Evolutionary conservation across 2,113 vertebrate species (phyloP), one percentile per base, ranked within the genome.

Genomic region (Boleophthalmus pectinirostris): DNA sequence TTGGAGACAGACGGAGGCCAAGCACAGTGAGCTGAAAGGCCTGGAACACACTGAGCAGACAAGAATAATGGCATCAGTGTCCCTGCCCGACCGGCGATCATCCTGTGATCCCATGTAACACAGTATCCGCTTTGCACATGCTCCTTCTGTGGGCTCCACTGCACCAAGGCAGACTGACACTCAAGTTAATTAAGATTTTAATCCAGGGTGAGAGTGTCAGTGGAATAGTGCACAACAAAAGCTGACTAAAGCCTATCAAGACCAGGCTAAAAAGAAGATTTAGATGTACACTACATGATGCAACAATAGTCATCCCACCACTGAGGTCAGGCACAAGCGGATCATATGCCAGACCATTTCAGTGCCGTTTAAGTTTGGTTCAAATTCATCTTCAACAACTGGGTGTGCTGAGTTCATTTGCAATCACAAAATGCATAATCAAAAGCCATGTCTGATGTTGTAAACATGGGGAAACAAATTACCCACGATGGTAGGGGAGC

Each of bases 161-260:
- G 68, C n/a, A 53, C 69, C 33, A 79, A 75, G 69, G 74, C 78
- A 82, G 75, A 73, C 74, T 87, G 87, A 89, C 84, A 83, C 80
- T 84, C 66, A 78, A 88, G 86, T 90, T 93, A 91, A 92, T 93
- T 93, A 90, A 83, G 89, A 91, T 91, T 91, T 92, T 85, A 91
- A 91, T 92, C 88, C 88, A 77, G 79, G 79, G 75, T 83, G 80
- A 88, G 71, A 53, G 80, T 81, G 84, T 88, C 85, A 86, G 83
- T 69, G 69, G 75, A 84, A 83, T 89, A 77, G 60, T 45, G 47
- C 75, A 68, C 71, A 78, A 85, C 83, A 83, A 84, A 85, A 74
- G 58, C 69, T 81, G 82, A 86, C 58, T 72, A 70, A 72, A 74
- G 51, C 82, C 69, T 63, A 84, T 83, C 75, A 79, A 81, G 80